Conservation (phyloP, 2,113 vertebrate species). For the Embiotoca jacksoni region DNA sequence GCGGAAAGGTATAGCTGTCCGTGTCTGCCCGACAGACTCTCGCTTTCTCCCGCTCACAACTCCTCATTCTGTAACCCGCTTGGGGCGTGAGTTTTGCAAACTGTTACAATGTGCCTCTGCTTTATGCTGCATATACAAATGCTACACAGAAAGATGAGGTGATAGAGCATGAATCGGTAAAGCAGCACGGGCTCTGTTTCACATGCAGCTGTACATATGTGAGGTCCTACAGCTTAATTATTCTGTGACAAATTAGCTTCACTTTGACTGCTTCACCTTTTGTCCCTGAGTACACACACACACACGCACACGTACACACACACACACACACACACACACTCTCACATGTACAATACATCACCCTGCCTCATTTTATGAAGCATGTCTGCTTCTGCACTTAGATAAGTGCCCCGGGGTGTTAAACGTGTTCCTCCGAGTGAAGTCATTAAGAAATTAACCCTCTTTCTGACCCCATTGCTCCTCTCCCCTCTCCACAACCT, state of each 20-base stretch:
- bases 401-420: constrained; percentile 31
- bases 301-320: neutral
- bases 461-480: constrained; percentile 43
- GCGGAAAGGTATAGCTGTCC: constrained; percentile 47
- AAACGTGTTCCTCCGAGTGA: constrained; percentile 56
- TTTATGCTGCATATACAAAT: no score
- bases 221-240: constrained; percentile 37
- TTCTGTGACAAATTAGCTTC: constrained; percentile 39
- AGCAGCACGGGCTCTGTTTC: constrained; percentile 16
- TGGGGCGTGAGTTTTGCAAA: constrained; percentile 26
- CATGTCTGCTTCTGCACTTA: constrained; percentile 63
- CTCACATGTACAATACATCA: constrained; percentile 36
- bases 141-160: constrained; percentile 32
- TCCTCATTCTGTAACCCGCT: neutral
- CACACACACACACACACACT: constrained; percentile 17
- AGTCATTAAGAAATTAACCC: constrained; percentile 61
- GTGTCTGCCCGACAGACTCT: constrained; percentile 26
- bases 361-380: constrained; percentile 36
- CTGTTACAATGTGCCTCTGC: neutral
- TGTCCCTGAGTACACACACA: neutral
- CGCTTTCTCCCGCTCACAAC: neutral
- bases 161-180: constrained; percentile 30
- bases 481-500: constrained; percentile 24
- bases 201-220: constrained; percentile 36
- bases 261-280: constrained; percentile 41